Percentiles rank a stretch among this genome's conserved stretches.
Evolutionary conservation across 2,113 vertebrate species (phyloP).

Genomic region (Galeopterus variegatus): DNA sequence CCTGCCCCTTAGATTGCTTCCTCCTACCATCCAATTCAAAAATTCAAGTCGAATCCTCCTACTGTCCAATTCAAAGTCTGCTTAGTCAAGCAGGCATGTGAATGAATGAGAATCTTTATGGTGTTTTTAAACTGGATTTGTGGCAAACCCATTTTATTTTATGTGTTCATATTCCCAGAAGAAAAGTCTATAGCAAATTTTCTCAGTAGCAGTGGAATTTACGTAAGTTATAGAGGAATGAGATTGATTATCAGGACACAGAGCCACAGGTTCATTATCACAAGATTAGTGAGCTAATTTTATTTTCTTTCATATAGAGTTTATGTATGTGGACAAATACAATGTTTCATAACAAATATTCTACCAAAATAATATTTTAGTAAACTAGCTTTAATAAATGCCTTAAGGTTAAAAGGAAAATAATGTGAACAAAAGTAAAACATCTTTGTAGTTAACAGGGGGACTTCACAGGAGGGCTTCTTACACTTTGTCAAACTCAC

Average conservation of each 20-base stretch:
- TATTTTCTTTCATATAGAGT: not conserved
- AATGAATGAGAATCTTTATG: not conserved
- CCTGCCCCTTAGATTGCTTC: not conserved
- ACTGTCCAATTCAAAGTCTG: not conserved
- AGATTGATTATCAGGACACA: not conserved
- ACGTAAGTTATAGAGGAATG: not conserved
- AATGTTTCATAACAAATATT: not conserved
- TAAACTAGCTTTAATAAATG: not conserved
- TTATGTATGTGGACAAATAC: not conserved
- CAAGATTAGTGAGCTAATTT: not conserved
- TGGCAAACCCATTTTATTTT: conserved; percentile 6
- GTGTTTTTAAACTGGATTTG: not conserved
- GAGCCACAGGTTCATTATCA: not conserved
- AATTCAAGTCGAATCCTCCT: not conserved
- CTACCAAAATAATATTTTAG: not conserved
- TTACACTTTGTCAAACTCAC: not conserved
- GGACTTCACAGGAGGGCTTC: not conserved
- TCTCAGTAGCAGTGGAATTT: not conserved
- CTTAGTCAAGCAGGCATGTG: conserved; percentile 4
- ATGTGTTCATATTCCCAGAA: not conserved
- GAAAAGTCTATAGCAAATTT: not conserved
- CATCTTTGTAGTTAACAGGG: not conserved
- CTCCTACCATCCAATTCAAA: not conserved
- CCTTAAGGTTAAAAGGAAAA: not conserved
- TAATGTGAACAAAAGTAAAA: not conserved